Evolutionary conservation across 2,888 invertebrate genomes (phyloP).

Genomic region (Dioctria rufipes): DNA sequence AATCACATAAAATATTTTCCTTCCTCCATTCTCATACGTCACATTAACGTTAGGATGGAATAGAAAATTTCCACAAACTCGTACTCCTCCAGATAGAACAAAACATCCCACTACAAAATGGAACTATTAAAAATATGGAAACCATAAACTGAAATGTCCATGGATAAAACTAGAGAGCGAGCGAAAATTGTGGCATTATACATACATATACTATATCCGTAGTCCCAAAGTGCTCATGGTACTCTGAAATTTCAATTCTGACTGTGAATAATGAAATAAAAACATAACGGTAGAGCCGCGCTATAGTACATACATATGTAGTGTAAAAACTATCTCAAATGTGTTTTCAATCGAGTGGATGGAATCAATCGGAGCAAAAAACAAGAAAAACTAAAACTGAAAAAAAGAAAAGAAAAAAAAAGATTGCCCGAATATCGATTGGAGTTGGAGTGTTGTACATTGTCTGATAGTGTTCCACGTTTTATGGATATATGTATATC

Average conservation of each 20-base stretch:
- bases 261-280: slow-evolving; percentile 40
- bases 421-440: slow-evolving; percentile 29
- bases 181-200: too few species aligned
- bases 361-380: slow-evolving; percentile 17
- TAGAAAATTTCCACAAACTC: too few species aligned
- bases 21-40: too few species aligned
- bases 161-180: too few species aligned
- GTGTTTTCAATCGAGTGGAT: slow-evolving; percentile 40
- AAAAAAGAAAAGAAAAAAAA: neutral
- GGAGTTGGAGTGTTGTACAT: neutral
- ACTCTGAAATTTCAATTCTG: slow-evolving; percentile 28
- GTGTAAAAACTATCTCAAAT: slow-evolving; percentile 34
- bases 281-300: slow-evolving; percentile 3
- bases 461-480: slow-evolving; percentile 40
- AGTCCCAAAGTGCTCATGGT: neutral
- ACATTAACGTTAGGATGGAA: too few species aligned
- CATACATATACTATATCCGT: too few species aligned
- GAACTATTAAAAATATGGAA: too few species aligned
- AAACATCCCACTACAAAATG: too few species aligned
- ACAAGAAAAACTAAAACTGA: neutral
- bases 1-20: too few species aligned
- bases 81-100: too few species aligned
- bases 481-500: neutral
- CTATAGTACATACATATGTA: neutral
- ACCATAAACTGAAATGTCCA: too few species aligned